Conservation (phyloP, 1,140 invertebrate species). For the Bombus picipes region DNA sequence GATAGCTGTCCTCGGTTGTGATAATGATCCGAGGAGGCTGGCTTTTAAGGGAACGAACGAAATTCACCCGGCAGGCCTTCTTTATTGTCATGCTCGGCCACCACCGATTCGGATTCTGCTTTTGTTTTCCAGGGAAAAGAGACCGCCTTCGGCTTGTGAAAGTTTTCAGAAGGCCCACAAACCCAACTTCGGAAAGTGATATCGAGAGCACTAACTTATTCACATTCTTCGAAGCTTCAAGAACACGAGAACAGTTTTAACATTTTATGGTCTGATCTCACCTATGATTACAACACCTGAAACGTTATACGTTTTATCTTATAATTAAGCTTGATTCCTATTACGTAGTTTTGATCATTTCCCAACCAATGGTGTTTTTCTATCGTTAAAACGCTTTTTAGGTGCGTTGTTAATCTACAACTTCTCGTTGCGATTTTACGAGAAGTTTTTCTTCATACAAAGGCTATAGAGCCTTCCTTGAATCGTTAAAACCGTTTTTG, state of each 20-base stretch:
- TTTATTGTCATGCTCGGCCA: neutral
- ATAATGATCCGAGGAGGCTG: slow-evolving; percentile 42
- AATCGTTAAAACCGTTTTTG: no score
- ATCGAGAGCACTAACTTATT: neutral
- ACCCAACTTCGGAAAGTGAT: neutral
- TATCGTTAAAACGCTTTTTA: no score
- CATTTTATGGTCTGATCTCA: neutral
- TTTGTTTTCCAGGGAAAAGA: slow-evolving; percentile 1
- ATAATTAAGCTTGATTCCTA: no score
- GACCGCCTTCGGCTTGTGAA: neutral
- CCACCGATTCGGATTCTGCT: neutral
- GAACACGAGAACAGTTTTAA: neutral
- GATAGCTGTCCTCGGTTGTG: slow-evolving; percentile 45
- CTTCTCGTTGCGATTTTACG: no score
- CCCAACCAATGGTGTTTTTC: no score
- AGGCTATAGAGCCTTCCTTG: no score
- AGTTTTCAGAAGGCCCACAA: neutral
- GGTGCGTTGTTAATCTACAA: no score
- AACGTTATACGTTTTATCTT: neutral
- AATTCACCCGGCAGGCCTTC: slow-evolving; percentile 20
- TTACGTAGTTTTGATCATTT: no score
- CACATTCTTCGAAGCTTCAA: no score
- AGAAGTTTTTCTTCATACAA: no score
- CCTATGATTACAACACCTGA: neutral
- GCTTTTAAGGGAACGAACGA: slow-evolving; percentile 40